Evolutionary conservation across 2,797 vertebrate species (phyloP).

Genomic region (Phylloscopus collybita): DNA sequence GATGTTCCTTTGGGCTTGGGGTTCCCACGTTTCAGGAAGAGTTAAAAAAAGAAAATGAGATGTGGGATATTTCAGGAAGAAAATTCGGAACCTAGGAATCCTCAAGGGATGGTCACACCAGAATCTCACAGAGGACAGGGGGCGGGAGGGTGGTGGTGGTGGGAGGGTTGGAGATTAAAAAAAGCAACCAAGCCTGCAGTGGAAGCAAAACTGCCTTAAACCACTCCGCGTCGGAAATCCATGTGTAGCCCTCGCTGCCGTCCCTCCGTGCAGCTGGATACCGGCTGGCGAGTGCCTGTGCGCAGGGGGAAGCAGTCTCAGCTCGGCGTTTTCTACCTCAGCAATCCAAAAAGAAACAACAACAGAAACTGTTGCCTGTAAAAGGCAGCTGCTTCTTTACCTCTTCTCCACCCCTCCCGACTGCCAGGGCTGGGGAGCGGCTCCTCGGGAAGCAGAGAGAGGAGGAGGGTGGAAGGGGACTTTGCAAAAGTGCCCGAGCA

Average conservation of each 20-base stretch:
- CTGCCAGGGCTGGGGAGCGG: neutral
- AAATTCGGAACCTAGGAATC: neutral
- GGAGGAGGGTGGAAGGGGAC: neutral
- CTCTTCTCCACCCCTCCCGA: conserved; percentile 21
- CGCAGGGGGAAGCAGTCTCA: neutral
- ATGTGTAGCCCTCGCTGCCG: neutral
- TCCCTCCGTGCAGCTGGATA: neutral
- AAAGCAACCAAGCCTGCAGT: neutral
- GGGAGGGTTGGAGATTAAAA: neutral
- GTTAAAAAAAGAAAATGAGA: conserved; percentile 15
- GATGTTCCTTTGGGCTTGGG: neutral
- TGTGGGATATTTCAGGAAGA: neutral
- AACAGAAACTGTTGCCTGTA: conserved; percentile 38
- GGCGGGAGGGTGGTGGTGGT: neutral
- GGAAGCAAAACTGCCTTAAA: conserved; percentile 34
- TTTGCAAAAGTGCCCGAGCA: neutral
- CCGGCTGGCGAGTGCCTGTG: neutral
- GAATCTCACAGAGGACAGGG: neutral
- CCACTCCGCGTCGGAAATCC: neutral
- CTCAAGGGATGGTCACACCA: neutral
- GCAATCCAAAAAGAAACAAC: conserved; percentile 34
- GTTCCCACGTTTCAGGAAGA: neutral
- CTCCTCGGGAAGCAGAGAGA: neutral
- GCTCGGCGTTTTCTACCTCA: neutral
- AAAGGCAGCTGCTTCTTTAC: conserved; percentile 49